A percentile compares a stretch with the other conserved stretches of the same genome.
These are phyloP conservation scores for Mesoligia furuncula DNA, from an alignment of 2,888 invertebrate genomes.

Conservation along the genomic window DNA sequence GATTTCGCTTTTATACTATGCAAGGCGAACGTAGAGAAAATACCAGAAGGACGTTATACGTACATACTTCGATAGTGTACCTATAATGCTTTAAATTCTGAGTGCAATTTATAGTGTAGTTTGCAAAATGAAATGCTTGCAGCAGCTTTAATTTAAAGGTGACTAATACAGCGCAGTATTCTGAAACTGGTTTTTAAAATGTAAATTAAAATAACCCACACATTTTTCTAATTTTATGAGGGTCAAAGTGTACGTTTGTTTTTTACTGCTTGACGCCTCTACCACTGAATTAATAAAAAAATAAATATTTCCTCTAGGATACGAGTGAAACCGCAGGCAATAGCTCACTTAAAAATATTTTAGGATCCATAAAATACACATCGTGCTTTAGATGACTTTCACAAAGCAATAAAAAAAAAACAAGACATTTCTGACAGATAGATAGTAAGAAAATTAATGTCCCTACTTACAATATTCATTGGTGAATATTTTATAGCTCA, in stretches of 20 bases:
- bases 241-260: neutral
- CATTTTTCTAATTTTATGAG: neutral
- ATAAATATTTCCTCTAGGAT: neutral
- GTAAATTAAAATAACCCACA: neutral
- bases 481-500: constrained; percentile 23
- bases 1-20: constrained; percentile 12
- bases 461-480: constrained; percentile 13
- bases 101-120: neutral
- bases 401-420: constrained; percentile 14
- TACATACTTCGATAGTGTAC: neutral
- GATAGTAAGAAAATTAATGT: neutral
- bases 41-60: neutral
- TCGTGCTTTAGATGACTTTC: neutral
- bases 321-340: neutral
- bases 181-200: constrained; percentile 1
- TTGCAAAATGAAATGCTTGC: constrained; percentile 18
- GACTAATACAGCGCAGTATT: neutral
- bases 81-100: neutral
- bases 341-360: neutral
- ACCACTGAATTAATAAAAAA: too few species aligned
- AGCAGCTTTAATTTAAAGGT: constrained; percentile 11
- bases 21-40: constrained; percentile 11
- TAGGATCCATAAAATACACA: neutral
- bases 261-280: neutral
- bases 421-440: neutral